These are phyloP conservation scores for Danaus melanippus DNA, from an alignment of 1,140 invertebrate genomes.

Conservation along the genomic window DNA sequence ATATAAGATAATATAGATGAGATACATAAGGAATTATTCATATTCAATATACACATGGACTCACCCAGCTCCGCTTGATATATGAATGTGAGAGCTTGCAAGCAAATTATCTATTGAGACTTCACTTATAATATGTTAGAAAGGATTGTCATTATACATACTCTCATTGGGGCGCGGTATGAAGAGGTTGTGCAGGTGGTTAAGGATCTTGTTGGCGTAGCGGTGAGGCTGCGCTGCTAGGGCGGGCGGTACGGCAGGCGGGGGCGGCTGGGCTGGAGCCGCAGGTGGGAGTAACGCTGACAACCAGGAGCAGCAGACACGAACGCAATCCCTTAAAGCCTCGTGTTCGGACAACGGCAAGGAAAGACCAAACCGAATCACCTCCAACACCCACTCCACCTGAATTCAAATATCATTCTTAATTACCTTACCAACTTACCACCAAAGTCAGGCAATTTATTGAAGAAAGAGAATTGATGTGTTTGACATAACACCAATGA, in stretches of 20 bases:
- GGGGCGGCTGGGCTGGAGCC: conserved; percentile 79
- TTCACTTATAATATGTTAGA: not conserved
- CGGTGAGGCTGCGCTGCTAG: conserved; percentile 91
- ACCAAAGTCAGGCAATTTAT: conserved; percentile 1
- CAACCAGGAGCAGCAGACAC: conserved; percentile 97
- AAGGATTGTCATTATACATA: conserved; percentile 62
- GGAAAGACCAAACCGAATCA: conserved; percentile 93
- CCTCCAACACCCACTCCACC: conserved; percentile 93
- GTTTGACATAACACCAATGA: too few relatives aligned
- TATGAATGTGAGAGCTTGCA: conserved; percentile 89
- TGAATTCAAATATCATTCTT: conserved; percentile 22
- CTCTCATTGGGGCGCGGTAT: conserved; percentile 93
- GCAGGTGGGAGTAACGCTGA: conserved; percentile 85
- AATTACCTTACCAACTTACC: conserved; percentile 1
- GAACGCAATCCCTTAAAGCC: conserved; percentile 95
- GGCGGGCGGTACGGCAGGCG: conserved; percentile 78
- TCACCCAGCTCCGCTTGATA: conserved; percentile 90
- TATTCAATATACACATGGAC: conserved; percentile 24
- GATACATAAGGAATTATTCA: not conserved
- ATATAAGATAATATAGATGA: not conserved
- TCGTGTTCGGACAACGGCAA: conserved; percentile 91
- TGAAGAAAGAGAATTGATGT: too few relatives aligned
- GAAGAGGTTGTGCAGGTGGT: conserved; percentile 96
- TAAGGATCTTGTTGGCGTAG: conserved; percentile 92
- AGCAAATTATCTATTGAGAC: conserved; percentile 35